Conservation (phyloP, 2,113 vertebrate species). For the Carollia perspicillata region DNA sequence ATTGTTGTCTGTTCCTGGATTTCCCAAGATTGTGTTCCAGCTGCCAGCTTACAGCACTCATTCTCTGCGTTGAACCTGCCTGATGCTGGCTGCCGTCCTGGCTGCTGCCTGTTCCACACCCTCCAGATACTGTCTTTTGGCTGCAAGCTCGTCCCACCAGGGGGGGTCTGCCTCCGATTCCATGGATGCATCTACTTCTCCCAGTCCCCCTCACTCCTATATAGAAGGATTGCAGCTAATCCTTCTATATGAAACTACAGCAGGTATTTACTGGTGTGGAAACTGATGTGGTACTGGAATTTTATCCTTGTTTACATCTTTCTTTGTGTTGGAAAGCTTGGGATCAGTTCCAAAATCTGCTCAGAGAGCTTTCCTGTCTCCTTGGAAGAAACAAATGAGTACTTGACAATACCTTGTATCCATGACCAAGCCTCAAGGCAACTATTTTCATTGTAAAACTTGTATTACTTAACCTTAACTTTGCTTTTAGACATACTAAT, state of each 20-base stretch:
- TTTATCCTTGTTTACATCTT: slow-evolving; percentile 67
- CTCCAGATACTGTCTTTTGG: not conserved
- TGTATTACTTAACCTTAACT: not conserved
- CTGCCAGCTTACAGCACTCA: not conserved
- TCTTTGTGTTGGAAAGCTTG: slow-evolving; percentile 61
- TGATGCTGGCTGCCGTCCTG: slow-evolving; percentile 42
- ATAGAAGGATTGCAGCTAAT: slow-evolving; percentile 40
- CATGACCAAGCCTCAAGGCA: not conserved
- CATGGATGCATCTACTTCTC: not conserved
- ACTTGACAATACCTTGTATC: not conserved
- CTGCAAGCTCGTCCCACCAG: not conserved
- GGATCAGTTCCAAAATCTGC: slow-evolving; percentile 57
- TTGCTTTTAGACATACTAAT: not conserved
- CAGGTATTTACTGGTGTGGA: slow-evolving; percentile 41
- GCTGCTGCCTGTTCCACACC: not conserved
- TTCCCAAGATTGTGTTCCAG: not conserved
- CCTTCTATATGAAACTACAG: slow-evolving; percentile 28
- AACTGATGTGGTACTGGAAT: slow-evolving; percentile 55
- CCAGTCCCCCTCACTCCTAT: not conserved
- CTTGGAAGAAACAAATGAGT: slow-evolving; percentile 49
- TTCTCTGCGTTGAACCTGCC: slow-evolving; percentile 1
- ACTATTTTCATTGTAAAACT: slow-evolving; percentile 38
- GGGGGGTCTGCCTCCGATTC: not conserved
- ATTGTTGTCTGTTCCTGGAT: not conserved
- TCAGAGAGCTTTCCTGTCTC: slow-evolving; percentile 60